phyloP scores from a whole-genome alignment of 2,797 vertebrate genomes.

The Lagocephalus sceleratus region DNA sequence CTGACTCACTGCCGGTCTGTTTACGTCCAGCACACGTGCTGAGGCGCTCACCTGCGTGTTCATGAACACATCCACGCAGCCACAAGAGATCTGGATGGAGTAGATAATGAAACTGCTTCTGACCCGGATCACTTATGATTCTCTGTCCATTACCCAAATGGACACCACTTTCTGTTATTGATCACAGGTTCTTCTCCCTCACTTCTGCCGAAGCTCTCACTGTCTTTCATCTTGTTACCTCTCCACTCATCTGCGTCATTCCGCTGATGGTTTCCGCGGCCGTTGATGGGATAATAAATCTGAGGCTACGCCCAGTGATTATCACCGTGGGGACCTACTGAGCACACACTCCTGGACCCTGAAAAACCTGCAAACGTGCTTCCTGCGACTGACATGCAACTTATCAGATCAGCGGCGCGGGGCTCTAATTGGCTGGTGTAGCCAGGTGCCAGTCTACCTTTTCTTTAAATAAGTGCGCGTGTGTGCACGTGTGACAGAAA shows the following conservation, averaged over 20 bases:
- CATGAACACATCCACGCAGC: conserved; percentile 9
- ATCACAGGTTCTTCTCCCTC: conserved; percentile 79
- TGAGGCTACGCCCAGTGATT: conserved; percentile 69
- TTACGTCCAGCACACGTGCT: conserved; percentile 12
- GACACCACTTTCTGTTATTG: conserved; percentile 84
- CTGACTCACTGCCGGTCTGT: conserved; percentile 57
- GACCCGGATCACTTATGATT: conserved; percentile 84
- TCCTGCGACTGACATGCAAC: conserved; percentile 40
- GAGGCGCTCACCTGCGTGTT: conserved; percentile 22
- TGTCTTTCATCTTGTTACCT: conserved; percentile 84
- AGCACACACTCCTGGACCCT: conserved; percentile 54
- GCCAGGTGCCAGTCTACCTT: conserved; percentile 21
- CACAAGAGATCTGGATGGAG: conserved; percentile 64
- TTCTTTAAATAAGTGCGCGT: conserved; percentile 25
- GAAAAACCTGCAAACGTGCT: conserved; percentile 57
- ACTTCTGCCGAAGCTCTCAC: conserved; percentile 75
- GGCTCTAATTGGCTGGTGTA: conserved; percentile 10
- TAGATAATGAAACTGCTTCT: conserved; percentile 80
- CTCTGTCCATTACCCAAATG: conserved; percentile 92
- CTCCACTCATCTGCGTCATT: conserved; percentile 66
- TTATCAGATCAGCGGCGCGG: conserved; percentile 37
- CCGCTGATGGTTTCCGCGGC: conserved; percentile 65
- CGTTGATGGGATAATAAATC: conserved; percentile 75
- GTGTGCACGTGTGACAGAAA: conserved; percentile 8
- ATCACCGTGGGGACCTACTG: conserved; percentile 62